Percentiles rank a stretch among this genome's conserved stretches.
These are phyloP conservation scores for Drosophila nebulosa DNA, from an alignment of 1,140 invertebrate genomes.

Conservation along the genomic window DNA sequence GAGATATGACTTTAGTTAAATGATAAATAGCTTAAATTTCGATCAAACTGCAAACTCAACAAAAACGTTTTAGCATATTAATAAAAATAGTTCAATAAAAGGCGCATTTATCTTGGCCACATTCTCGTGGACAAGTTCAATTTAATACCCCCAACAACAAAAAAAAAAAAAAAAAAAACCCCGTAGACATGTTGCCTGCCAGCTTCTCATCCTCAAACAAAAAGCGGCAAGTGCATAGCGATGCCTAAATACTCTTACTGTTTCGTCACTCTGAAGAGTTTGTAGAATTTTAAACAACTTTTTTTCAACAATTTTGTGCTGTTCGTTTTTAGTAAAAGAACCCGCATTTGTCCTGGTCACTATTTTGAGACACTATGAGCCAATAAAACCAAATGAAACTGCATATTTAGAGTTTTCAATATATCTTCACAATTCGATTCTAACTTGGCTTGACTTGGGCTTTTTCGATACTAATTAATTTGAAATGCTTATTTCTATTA, in stretches of 20 bases:
- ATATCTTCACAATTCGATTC: too few species aligned
- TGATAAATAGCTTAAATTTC: not conserved
- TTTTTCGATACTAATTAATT: too few species aligned
- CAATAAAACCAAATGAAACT: too few species aligned
- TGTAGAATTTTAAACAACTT: too few species aligned
- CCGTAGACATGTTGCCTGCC: not conserved
- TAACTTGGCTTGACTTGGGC: too few species aligned
- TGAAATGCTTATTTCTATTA: too few species aligned
- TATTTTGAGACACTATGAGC: too few species aligned
- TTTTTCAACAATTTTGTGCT: too few species aligned
- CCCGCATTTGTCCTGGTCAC: too few species aligned
- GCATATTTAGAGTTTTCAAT: too few species aligned
- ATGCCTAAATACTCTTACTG: not conserved
- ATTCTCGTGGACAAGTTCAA: not conserved
- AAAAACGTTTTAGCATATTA: not conserved
- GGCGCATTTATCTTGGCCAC: not conserved
- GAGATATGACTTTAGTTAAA: not conserved
- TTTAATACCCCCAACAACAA: not conserved
- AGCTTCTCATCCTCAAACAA: not conserved
- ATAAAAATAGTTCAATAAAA: conserved; percentile 2
- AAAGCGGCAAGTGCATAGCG: not conserved
- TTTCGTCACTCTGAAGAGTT: not conserved
- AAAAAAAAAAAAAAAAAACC: not conserved
- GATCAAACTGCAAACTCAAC: not conserved
- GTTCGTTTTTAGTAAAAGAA: too few species aligned